These are phyloP conservation scores for Rambutsinella grinnellia DNA, from an alignment of 2,888 invertebrate species.

Conservation along the genomic window DNA sequence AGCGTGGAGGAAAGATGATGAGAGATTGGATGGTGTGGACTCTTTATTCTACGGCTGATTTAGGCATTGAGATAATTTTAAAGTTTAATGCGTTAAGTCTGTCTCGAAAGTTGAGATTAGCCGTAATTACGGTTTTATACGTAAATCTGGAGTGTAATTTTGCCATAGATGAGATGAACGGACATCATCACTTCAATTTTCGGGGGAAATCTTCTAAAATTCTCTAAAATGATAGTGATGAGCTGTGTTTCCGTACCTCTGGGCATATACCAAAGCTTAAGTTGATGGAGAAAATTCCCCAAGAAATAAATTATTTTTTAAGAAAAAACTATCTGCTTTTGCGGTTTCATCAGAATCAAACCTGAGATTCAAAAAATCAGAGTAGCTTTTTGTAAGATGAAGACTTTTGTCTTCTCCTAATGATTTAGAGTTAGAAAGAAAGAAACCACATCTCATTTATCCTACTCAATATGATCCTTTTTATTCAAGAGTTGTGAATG, in stretches of 20 bases:
- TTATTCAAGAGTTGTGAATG: background rate
- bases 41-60: no score
- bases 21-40: background rate
- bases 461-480: no score
- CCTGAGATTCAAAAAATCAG: background rate
- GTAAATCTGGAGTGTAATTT: constrained; percentile 18
- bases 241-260: constrained; percentile 30
- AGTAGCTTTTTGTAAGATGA: background rate
- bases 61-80: constrained; percentile 7
- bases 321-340: background rate
- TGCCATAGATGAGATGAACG: background rate
- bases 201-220: background rate
- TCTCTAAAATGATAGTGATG: constrained; percentile 19
- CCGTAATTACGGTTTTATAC: background rate
- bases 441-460: no score
- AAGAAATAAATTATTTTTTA: background rate
- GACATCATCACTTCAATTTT: constrained; percentile 1
- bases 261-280: background rate
- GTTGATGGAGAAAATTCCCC: constrained; percentile 10
- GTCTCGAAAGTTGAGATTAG: background rate
- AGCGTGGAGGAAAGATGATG: constrained; percentile 54
- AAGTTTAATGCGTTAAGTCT: background rate
- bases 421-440: no score
- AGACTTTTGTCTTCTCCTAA: no score
- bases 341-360: background rate